A percentile compares a stretch with the other conserved stretches of the same genome.
Evolutionary conservation across 1,140 invertebrate genomes (phyloP).

Genomic region (Cataglyphis hispanica): DNA sequence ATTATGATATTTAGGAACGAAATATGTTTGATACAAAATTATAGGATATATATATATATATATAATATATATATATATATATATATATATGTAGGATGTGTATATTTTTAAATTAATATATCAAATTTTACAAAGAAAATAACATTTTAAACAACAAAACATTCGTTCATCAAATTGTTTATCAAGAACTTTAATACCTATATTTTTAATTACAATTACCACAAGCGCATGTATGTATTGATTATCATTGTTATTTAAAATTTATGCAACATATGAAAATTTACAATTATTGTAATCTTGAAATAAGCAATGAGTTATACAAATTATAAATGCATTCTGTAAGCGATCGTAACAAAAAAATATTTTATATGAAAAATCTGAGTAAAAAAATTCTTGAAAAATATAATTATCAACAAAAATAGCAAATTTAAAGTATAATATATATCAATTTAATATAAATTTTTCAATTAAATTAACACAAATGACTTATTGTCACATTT

Average conservation of each 20-base stretch:
- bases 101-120: slow-evolving; percentile 45
- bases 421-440: slow-evolving; percentile 30
- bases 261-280: slow-evolving; percentile 22
- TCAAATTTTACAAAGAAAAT: slow-evolving; percentile 34
- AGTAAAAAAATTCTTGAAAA: slow-evolving; percentile 20
- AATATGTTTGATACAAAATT: slow-evolving; percentile 46
- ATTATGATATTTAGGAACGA: slow-evolving; percentile 42
- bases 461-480: not conserved
- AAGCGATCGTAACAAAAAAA: slow-evolving; percentile 25
- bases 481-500: too few relatives aligned
- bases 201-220: slow-evolving; percentile 35
- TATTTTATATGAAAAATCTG: slow-evolving; percentile 27
- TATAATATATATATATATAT: slow-evolving; percentile 50
- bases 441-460: slow-evolving; percentile 34
- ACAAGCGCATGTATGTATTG: slow-evolving; percentile 26
- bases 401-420: slow-evolving; percentile 3
- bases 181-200: slow-evolving; percentile 39
- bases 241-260: slow-evolving; percentile 40
- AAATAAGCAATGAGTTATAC: slow-evolving; percentile 35
- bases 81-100: not conserved
- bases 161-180: slow-evolving; percentile 25
- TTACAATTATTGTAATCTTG: slow-evolving; percentile 23
- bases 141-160: slow-evolving; percentile 21
- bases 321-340: slow-evolving; percentile 22
- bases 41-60: slow-evolving; percentile 30